Percentiles rank a stretch among this genome's conserved stretches.
These are phyloP conservation scores for Drosophila biarmipes DNA, from an alignment of 1,140 invertebrate species.

Conservation along the genomic window DNA sequence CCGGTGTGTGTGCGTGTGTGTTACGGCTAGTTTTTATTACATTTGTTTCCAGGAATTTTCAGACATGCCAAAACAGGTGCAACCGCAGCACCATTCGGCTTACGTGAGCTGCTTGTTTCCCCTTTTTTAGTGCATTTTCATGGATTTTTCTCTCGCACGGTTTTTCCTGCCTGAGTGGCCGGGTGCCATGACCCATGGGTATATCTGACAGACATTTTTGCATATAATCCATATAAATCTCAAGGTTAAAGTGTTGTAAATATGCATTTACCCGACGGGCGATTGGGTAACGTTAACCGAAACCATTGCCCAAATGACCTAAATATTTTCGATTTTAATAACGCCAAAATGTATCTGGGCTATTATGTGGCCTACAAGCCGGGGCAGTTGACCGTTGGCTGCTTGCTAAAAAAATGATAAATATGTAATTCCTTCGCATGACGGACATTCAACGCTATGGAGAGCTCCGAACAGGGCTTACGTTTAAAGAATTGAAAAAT, in stretches of 20 bases:
- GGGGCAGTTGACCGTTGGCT: conserved; percentile 19
- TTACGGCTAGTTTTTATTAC: conserved; percentile 81
- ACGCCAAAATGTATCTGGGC: conserved; percentile 51
- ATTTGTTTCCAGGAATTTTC: conserved; percentile 83
- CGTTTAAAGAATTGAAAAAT: not conserved
- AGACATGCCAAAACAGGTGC: conserved; percentile 79
- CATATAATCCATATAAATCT: conserved; percentile 70
- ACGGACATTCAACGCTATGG: not conserved
- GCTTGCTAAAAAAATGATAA: not conserved
- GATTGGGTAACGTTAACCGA: conserved; percentile 45
- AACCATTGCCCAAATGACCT: conserved; percentile 45
- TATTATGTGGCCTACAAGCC: conserved; percentile 20
- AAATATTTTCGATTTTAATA: conserved; percentile 66
- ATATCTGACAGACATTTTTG: conserved; percentile 48
- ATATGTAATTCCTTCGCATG: not conserved
- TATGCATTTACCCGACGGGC: conserved; percentile 59
- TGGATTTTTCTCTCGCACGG: conserved; percentile 32
- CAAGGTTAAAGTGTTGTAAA: conserved; percentile 75
- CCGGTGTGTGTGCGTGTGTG: conserved; percentile 37
- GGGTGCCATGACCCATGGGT: conserved; percentile 26
- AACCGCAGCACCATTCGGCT: conserved; percentile 66
- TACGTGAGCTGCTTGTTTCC: conserved; percentile 63
- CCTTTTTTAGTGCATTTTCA: conserved; percentile 67
- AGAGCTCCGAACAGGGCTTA: not conserved
- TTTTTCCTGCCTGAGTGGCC: conserved; percentile 4